Evolutionary conservation across 2,888 invertebrate species (phyloP), one percentile per base, ranked within the genome.

Genomic region (Hipparchia sbordonii): DNA sequence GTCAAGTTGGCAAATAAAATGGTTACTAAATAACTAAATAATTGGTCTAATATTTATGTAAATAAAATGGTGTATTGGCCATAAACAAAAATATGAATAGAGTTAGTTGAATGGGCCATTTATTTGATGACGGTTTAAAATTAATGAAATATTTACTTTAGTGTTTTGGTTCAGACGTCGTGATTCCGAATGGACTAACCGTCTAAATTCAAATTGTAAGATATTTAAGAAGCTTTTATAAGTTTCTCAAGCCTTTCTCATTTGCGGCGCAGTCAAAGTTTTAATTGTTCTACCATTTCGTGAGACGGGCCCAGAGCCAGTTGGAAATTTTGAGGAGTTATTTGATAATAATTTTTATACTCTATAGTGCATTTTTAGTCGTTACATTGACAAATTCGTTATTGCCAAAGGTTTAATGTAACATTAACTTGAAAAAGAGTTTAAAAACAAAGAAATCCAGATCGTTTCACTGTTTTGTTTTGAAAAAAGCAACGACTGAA

Each of bases 271-370:
- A 71, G 79, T 75, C 61, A 72, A 82, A 85, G 84, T 84, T 87
- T 84, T 86, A 86, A 86, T 86, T 86, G 84, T 86, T 84, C 83
- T 81, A 85, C 79, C 80, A 84, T 85, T 86, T 83, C 80, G 82
- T 80, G 83, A 83, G 79, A 82, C 82, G 81, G 80, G 77, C 48
- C 8, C 1, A 48, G 48, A 48, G 48, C 48, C 48, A 6, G 8
- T 8, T 7, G 7, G 7, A 48, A 48, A 48, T 48, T 7, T 48
- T 4, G 48, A 48, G 48, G 48, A 48, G 13, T 13, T 57, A 13
- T 8, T 57, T 23, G 23, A 57, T 23, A 23, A 57, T 56, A 2
- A 2, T 8, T 13, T 2, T 56, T 13, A 2, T 13, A 2, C 8
- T 23, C 7, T 8, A n/a, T 54, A 6, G n/a, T 54, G 1, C n/a